Conservation (phyloP, 2,797 vertebrate genomes). For the Danio aesculapii region DNA sequence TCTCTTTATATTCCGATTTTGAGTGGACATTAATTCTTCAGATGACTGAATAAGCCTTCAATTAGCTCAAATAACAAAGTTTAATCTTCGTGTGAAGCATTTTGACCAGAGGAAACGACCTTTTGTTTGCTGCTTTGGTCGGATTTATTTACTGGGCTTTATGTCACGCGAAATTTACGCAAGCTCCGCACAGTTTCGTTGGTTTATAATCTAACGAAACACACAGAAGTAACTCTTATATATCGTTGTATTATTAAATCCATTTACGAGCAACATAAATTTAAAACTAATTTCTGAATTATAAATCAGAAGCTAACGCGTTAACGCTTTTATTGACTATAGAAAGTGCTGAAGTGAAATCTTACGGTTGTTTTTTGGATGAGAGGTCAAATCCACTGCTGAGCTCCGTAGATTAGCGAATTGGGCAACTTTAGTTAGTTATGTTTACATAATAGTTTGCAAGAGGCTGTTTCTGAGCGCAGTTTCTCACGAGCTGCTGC, state of each 20-base stretch:
- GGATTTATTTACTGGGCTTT: not conserved
- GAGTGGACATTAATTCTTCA: not conserved
- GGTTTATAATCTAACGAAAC: not conserved
- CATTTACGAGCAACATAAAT: not conserved
- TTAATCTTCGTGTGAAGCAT: constrained; percentile 4
- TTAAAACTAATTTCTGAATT: not conserved
- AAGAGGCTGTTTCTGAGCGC: not conserved
- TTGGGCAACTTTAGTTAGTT: not conserved
- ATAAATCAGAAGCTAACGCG: not conserved
- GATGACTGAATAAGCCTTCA: not conserved
- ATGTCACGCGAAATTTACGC: not conserved
- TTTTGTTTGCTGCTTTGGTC: constrained; percentile 1
- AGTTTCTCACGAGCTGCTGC: not conserved
- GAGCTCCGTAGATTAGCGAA: not conserved
- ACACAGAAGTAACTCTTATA: not conserved
- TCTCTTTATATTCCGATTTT: not conserved
- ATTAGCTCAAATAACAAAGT: not conserved
- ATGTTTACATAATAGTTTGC: not conserved
- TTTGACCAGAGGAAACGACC: not conserved
- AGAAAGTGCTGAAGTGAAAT: constrained; percentile 30
- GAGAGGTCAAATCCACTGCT: not conserved
- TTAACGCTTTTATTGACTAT: not conserved
- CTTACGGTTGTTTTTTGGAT: rapidly evolving
- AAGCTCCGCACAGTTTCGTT: constrained; percentile 16
- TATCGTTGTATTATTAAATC: not conserved